Percentiles rank a stretch among this genome's conserved stretches.
phyloP scores from a whole-genome alignment of 2,888 invertebrate species.

The Agonopterix arenella region DNA sequence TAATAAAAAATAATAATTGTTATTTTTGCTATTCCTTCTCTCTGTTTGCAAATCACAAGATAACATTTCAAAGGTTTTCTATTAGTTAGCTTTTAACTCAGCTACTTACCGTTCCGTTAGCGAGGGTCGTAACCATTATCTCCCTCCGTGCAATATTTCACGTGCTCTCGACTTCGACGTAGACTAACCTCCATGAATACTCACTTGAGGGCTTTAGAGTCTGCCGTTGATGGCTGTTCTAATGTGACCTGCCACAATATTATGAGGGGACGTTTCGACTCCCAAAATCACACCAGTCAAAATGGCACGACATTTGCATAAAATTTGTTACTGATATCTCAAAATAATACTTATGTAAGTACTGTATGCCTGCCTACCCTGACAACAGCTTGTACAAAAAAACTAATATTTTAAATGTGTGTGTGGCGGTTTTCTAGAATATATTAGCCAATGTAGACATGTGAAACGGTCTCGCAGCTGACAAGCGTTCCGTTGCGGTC shows the following conservation, averaged over 20 bases:
- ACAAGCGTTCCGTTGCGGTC: slow-evolving; percentile 32
- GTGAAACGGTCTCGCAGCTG: slow-evolving; percentile 9
- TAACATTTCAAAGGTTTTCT: background rate
- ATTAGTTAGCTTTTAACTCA: slow-evolving; percentile 22
- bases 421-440: too few relatives aligned
- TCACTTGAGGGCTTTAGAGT: slow-evolving; percentile 30
- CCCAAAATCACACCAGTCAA: too few relatives aligned
- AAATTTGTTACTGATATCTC: too few relatives aligned
- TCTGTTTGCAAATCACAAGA: too few relatives aligned
- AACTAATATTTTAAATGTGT: too few relatives aligned
- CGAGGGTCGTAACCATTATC: slow-evolving; percentile 49
- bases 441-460: background rate
- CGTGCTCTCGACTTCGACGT: slow-evolving; percentile 26
- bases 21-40: too few relatives aligned
- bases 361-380: too few relatives aligned
- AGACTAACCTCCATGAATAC: slow-evolving; percentile 38
- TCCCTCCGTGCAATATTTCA: slow-evolving; percentile 54
- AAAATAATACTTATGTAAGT: too few relatives aligned
- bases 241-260: slow-evolving; percentile 27
- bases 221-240: slow-evolving; percentile 35
- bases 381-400: too few relatives aligned
- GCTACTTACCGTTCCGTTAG: slow-evolving; percentile 21
- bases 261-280: slow-evolving; percentile 11
- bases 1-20: too few relatives aligned
- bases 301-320: too few relatives aligned